Base-by-base conservation (phyloP, 1,140 invertebrate genomes). In the Homarus americanus region DNA sequence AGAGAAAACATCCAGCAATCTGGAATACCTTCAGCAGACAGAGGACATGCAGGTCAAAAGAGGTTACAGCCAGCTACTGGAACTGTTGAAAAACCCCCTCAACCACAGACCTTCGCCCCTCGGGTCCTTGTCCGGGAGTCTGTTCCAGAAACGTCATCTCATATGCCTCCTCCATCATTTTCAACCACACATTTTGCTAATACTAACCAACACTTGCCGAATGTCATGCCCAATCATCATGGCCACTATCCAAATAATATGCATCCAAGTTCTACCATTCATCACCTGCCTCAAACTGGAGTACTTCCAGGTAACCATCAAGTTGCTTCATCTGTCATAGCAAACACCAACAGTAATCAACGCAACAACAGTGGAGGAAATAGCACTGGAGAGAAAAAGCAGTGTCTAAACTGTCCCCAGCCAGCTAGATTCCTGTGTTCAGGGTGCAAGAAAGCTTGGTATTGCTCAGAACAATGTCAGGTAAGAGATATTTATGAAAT, bases 401-500 rank as follows among this genome's bases (percentile, higher is more conserved):
- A 69, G 40, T 91, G 89, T 44, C 58, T 86, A 5, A 79, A 79
- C 63, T 91, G 89, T 58, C 75, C 89, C 5, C 83, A 85, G 66
- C 76, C 40, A 85, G 89, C 89, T 34, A 53, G 78, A 69, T 91
- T 86, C 49, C n/a, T 91, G 40, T 91, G 89, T 38, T 91, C 89
- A 28, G 89, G 89, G 5, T 91, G 89, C 75, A 91, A 86, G 82
- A 91, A 91, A 85, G 89, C 82, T 72, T 91, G 89, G 89, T 91
- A 91, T 76, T 91, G 89, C 63, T 91, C 89, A 69, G 89, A 86
- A 85, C 44, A 85, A 72, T 91, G 89, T 34, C 89, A 91, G 82
- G 89, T 91, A 91, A 79, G 63, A 1, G 12, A 15, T 34, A 24
- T 20, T 44, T 76, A 36, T n/a, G 2, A 7, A 20, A 76, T n/a